Evolutionary conservation across 1,140 invertebrate genomes (phyloP).

Genomic region (Ctenoplectra terminalis): DNA sequence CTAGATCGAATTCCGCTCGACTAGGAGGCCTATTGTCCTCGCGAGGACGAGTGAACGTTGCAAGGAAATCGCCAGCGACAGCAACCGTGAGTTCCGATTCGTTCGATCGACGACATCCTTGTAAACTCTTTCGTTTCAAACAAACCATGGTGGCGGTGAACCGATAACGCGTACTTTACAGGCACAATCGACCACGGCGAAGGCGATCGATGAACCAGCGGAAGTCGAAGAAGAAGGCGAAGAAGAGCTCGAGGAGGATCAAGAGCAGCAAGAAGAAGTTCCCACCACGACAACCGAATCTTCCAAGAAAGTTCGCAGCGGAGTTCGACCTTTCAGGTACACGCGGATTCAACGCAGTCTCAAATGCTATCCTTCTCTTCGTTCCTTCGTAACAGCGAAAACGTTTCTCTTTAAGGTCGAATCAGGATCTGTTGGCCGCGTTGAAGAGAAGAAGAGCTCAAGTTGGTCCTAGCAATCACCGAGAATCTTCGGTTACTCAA

Average conservation of each 20-base stretch:
- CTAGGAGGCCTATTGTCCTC: conserved; percentile 71
- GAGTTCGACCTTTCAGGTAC: conserved; percentile 83
- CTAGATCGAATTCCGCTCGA: conserved; percentile 50
- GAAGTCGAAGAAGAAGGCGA: conserved; percentile 81
- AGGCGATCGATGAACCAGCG: conserved; percentile 67
- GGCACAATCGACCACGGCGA: conserved; percentile 71
- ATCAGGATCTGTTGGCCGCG: conserved; percentile 88
- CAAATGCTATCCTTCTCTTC: too few species aligned
- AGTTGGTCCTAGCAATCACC: conserved; percentile 67
- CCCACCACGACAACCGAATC: conserved; percentile 86
- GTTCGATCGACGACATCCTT: background rate
- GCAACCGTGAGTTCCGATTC: background rate
- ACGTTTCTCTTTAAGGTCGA: conserved; percentile 85
- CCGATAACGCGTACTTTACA: conserved; percentile 11
- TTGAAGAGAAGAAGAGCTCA: conserved; percentile 87
- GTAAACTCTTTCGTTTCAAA: background rate
- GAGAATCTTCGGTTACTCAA: conserved; percentile 59
- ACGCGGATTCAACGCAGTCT: background rate
- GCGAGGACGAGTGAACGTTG: conserved; percentile 63
- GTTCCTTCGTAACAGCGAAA: too few species aligned
- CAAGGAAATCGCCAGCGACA: conserved; percentile 63
- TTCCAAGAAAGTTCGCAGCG: conserved; percentile 85
- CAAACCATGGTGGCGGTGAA: background rate
- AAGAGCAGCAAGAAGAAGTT: conserved; percentile 81
- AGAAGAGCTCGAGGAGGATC: conserved; percentile 76